Conservation (phyloP, 1,140 invertebrate genomes). For the Oryctes rhinoceros region DNA sequence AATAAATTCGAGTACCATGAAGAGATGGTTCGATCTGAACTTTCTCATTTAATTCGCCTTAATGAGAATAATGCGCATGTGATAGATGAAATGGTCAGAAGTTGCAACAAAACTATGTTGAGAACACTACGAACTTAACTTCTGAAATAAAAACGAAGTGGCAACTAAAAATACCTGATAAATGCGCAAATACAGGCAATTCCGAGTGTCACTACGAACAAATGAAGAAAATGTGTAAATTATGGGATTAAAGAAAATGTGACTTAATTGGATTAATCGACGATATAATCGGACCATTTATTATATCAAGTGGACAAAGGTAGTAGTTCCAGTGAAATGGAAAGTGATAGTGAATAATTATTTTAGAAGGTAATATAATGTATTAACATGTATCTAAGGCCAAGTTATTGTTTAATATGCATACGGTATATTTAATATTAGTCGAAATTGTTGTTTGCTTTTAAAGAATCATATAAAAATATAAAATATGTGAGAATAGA, state of each 20-base stretch:
- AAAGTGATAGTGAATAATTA: too few relatives aligned
- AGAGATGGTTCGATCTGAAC: background rate
- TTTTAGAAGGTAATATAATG: constrained; percentile 8
- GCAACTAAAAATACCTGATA: background rate
- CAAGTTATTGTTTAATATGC: background rate
- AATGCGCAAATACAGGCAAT: background rate
- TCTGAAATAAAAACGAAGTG: background rate
- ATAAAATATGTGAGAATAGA: too few relatives aligned
- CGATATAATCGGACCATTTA: too few relatives aligned
- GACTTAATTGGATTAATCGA: too few relatives aligned
- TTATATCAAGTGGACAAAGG: too few relatives aligned
- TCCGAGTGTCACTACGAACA: too few relatives aligned
- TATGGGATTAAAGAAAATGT: too few relatives aligned
- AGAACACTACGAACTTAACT: background rate
- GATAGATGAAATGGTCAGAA: background rate
- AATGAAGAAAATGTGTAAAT: too few relatives aligned
- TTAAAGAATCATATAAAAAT: too few relatives aligned
- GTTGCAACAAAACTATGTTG: background rate
- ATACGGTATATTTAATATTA: background rate
- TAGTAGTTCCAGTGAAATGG: background rate
- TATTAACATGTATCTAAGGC: constrained; percentile 9
- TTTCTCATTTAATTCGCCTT: background rate
- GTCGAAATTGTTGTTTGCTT: constrained; percentile 1
- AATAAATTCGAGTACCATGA: too few relatives aligned
- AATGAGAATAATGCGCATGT: too few relatives aligned